A percentile compares a stretch with the other conserved stretches of the same genome.
Conservation (phyloP, 2,888 invertebrate species). For the Nematopogon swammerdamellus region DNA sequence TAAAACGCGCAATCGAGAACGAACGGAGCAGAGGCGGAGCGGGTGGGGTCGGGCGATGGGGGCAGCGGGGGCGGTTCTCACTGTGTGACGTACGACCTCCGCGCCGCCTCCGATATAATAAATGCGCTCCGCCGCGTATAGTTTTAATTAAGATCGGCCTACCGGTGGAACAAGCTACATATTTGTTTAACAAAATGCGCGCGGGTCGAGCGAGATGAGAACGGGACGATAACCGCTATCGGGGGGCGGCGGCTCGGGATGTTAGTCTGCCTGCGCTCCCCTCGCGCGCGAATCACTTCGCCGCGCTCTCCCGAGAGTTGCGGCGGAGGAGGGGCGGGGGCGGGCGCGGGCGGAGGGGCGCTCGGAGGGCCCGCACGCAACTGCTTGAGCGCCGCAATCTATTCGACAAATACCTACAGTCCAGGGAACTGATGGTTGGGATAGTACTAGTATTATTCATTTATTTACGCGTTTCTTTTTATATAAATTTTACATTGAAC, state of each 20-base stretch:
- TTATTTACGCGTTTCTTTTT: too few relatives aligned
- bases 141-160: constrained; percentile 48
- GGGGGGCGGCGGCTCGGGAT: too few relatives aligned
- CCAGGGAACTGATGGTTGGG: too few relatives aligned
- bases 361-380: constrained; percentile 24
- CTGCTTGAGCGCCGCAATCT: constrained; percentile 34
- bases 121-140: constrained; percentile 37
- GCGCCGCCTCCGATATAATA: constrained; percentile 19
- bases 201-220: constrained; percentile 32
- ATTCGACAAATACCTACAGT: constrained; percentile 22
- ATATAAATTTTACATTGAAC: too few relatives aligned
- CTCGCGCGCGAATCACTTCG: too few relatives aligned
- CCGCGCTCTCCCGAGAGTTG: too few relatives aligned
- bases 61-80: background rate
- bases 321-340: too few relatives aligned
- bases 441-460: too few relatives aligned
- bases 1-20: background rate
- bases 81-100: background rate
- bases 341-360: too few relatives aligned
- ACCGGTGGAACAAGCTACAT: constrained; percentile 34
- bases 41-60: too few relatives aligned
- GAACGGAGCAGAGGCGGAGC: background rate
- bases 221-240: constrained; percentile 17
- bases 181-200: constrained; percentile 44
- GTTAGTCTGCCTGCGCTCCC: too few relatives aligned